A percentile compares a stretch with the other conserved stretches of the same genome.
These are phyloP conservation scores for Hucho hucho DNA, from an alignment of 2,113 vertebrate species.

Conservation along the genomic window DNA sequence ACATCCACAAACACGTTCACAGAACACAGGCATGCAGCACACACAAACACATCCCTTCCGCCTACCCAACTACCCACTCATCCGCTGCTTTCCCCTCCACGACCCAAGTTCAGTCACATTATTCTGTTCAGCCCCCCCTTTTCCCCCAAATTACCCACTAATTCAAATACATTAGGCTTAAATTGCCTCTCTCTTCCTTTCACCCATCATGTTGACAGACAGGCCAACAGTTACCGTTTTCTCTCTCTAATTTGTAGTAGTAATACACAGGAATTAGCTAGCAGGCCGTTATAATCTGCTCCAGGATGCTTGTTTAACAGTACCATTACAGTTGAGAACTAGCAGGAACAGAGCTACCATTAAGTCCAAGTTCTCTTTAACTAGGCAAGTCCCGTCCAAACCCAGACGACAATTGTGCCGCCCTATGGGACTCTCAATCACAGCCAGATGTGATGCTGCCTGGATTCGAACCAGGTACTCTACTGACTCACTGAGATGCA, in stretches of 20 bases:
- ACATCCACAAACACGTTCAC: neutral
- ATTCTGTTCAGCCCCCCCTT: too few relatives aligned
- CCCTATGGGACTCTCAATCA: too few relatives aligned
- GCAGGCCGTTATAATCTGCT: slow-evolving; percentile 16
- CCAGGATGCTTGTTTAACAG: slow-evolving; percentile 62
- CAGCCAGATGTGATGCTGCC: too few relatives aligned
- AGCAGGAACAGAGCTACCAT: slow-evolving; percentile 68
- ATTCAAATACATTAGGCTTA: slow-evolving; percentile 88
- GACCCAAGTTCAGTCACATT: slow-evolving; percentile 47
- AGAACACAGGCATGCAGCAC: too few relatives aligned
- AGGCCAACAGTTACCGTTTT: slow-evolving; percentile 82
- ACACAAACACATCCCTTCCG: neutral
- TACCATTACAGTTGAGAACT: slow-evolving; percentile 67
- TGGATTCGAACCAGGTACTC: too few relatives aligned
- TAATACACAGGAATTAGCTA: neutral
- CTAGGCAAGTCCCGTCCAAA: too few relatives aligned
- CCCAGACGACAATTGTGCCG: too few relatives aligned
- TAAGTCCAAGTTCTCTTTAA: slow-evolving; percentile 60
- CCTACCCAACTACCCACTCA: slow-evolving; percentile 23
- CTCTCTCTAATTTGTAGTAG: slow-evolving; percentile 74
- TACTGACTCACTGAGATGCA: too few relatives aligned
- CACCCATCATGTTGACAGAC: slow-evolving; percentile 91
- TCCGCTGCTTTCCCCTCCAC: slow-evolving; percentile 20
- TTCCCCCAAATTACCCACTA: slow-evolving; percentile 69
- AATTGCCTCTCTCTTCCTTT: slow-evolving; percentile 85